Evolutionary conservation across 2,113 vertebrate genomes (phyloP).

Genomic region (Pseudorasbora parva): DNA sequence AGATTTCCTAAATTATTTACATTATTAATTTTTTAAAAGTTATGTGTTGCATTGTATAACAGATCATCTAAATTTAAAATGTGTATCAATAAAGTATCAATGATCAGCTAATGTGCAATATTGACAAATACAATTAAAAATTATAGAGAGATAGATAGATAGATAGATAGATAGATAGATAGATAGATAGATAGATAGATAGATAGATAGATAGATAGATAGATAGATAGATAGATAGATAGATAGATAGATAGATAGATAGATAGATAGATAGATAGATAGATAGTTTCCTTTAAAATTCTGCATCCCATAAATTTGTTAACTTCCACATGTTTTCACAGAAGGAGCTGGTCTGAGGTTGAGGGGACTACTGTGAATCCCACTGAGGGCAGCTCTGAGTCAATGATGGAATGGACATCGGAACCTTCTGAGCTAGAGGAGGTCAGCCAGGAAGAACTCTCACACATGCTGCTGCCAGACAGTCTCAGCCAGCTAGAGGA

Average conservation of each 20-base stretch:
- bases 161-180: neutral
- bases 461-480: constrained; percentile 91
- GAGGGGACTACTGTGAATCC: constrained; percentile 46
- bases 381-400: constrained; percentile 44
- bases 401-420: constrained; percentile 65
- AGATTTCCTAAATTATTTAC: neutral
- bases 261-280: neutral
- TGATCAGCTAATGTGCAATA: no score
- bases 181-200: neutral
- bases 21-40: neutral
- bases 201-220: neutral
- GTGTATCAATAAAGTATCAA: no score
- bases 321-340: constrained; percentile 9
- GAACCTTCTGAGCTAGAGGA: constrained; percentile 58
- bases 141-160: neutral
- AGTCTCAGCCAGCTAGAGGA: constrained; percentile 98
- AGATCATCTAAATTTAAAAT: no score
- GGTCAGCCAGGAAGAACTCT: constrained; percentile 76
- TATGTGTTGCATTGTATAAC: neutral
- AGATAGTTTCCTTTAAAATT: neutral
- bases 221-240: neutral
- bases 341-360: constrained; percentile 54
- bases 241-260: neutral
- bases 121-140: no score
- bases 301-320: neutral